phyloP scores from a whole-genome alignment of 1,140 invertebrate genomes.

The Cyrtorhinus lividipennis region DNA sequence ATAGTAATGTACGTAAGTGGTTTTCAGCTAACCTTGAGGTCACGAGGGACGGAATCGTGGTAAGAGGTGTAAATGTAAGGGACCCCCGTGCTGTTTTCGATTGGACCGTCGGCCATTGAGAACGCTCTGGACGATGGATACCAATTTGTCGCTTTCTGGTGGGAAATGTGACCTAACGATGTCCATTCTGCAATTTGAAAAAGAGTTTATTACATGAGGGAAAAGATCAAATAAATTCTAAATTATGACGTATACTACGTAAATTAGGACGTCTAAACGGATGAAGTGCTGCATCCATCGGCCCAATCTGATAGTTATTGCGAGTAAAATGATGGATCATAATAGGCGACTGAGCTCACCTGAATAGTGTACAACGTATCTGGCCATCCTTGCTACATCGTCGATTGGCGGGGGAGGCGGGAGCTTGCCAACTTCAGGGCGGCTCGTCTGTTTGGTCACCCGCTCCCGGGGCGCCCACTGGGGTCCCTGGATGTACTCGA shows the following conservation, averaged over 20 bases:
- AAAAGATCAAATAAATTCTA: not conserved
- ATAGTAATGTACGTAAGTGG: too few species aligned
- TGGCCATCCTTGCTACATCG: conserved; percentile 34
- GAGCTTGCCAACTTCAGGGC: too few species aligned
- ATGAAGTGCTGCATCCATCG: too few species aligned
- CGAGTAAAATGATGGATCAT: too few species aligned
- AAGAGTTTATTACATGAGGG: not conserved
- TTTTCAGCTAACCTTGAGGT: too few species aligned
- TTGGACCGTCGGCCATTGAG: conserved; percentile 53
- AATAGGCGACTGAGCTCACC: too few species aligned
- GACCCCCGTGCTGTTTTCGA: conserved; percentile 49
- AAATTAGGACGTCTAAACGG: too few species aligned
- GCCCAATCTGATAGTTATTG: too few species aligned
- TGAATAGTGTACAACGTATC: conserved; percentile 37
- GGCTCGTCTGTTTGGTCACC: too few species aligned
- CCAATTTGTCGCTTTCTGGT: conserved; percentile 33
- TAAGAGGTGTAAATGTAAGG: conserved; percentile 49
- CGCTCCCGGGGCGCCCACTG: too few species aligned
- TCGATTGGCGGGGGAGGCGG: conserved; percentile 24
- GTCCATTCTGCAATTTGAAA: conserved; percentile 46
- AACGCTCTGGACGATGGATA: conserved; percentile 62
- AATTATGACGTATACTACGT: too few species aligned
- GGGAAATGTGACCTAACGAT: conserved; percentile 56
- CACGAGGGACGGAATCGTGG: conserved; percentile 7
- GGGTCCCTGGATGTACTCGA: too few species aligned